These are phyloP conservation scores for Antheraea mylitta DNA, from an alignment of 1,140 invertebrate genomes.

Conservation along the genomic window DNA sequence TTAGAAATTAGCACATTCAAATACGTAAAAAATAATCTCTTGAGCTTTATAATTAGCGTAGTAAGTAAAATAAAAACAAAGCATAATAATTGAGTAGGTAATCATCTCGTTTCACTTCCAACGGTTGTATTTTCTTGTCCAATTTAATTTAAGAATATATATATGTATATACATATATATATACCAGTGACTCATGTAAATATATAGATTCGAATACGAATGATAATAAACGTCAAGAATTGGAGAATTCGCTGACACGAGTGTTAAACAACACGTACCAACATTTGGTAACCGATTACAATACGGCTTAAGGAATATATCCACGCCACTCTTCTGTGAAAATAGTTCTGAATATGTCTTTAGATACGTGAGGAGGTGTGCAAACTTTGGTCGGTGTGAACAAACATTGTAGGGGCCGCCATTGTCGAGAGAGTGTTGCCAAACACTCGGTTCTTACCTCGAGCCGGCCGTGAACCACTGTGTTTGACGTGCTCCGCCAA, in stretches of 20 bases:
- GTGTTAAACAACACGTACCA: background rate
- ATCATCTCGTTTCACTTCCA: no score
- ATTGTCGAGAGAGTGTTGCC: conserved; percentile 37
- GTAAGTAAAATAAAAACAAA: no score
- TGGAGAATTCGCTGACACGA: background rate
- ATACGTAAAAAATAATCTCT: no score
- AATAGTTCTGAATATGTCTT: conserved; percentile 28
- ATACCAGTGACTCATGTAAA: no score
- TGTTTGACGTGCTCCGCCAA: conserved; percentile 39
- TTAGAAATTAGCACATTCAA: no score
- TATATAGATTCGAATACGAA: background rate
- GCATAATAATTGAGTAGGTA: no score
- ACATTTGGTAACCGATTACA: conserved; percentile 2
- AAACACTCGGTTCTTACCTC: conserved; percentile 28
- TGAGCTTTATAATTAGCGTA: no score
- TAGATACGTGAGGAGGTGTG: conserved; percentile 25
- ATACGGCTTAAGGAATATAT: background rate
- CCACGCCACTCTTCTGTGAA: conserved; percentile 1
- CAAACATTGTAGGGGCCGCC: conserved; percentile 31
- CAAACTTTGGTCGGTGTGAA: conserved; percentile 26
- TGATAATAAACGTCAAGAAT: background rate
- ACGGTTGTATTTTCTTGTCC: no score
- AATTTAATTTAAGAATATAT: no score
- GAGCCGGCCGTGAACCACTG: conserved; percentile 27
- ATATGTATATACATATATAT: no score